Evolutionary conservation across 2,888 invertebrate genomes (phyloP), one percentile per base, ranked within the genome.

Genomic region (Oscheius sp.): DNA sequence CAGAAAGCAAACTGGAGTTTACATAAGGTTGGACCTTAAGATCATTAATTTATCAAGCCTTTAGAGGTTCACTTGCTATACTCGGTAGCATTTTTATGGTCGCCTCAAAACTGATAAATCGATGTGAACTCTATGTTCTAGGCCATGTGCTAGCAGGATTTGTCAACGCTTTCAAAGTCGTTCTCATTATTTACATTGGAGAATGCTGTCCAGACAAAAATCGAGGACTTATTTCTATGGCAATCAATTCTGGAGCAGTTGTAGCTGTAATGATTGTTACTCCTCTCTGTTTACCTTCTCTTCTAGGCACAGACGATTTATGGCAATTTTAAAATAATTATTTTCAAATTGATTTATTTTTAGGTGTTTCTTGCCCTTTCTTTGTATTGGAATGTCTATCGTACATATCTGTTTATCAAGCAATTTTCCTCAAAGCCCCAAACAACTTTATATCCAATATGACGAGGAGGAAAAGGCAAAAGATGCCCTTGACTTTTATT

Each of bases 401-500:
- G 39, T 79, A 12, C 82, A 84, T 37, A 68, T 84, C 23, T 42
- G 74, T 15, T 42, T 80, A 1, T 76, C 75, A 3, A 29, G 72
- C 1, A 69, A 74, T 63, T 80, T 83, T 34, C 84, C 83, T 4
- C 78, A 83, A 58, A 79, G 79, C 25, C 84, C 84, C 1, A 84
- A 84, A 72, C 83, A 84, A 23, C 66, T 84, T 17, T 84, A 78
- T 68, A 82, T 84, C n/a, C 80, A 69, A 64, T 33, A 71, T 17
- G 67, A 71, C 29, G 53, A 78, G 39, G 75, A 78, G 29, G 65
- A 65, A 37, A 73, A 53, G 3, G 80, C 83, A 10, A 34, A 72
- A 45, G 45, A 71, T 31, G 58, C 84, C 0, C 61, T 84, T 4
- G 20, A 46, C n/a, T 84, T 78, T 48, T 84, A 83, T 58, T 82